Base-by-base conservation (phyloP, 2,888 invertebrate genomes). In the Cacoxenus indagator region DNA sequence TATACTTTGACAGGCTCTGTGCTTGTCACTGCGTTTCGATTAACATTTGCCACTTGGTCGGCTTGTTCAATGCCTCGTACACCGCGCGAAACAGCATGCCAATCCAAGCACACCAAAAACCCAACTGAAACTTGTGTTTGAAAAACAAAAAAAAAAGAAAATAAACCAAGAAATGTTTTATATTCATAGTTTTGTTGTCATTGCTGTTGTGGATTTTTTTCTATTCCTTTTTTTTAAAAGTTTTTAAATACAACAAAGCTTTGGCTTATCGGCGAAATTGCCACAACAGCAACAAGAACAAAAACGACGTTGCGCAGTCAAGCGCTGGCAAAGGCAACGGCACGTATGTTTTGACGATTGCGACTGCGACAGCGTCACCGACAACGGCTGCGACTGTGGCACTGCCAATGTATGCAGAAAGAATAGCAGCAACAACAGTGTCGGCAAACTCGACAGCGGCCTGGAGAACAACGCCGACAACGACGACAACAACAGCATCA, bases 41-140 rank as follows among this genome's bases (percentile, higher is more conserved):
- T 43, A n/a, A 11, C 14, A 3, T 43, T 37, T 43, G 11, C 11
- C 45, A 43, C 45, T n/a, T n/a, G n/a, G n/a, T n/a, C 8, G 37
- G 8, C 14, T 8, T 4, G 2, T 11, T n/a, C 17, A 8, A 48
- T 29, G 48, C 19, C 45, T 29, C 29, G 29, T 64, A 46, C 17
- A 64, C 64, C 9, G n/a, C 9, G 14, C 24, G 5, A 37, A 37
- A 54, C 69, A 66, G 43, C 76, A 73, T 82, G 81, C 78, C 78
- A 77, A 73, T 77, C 75, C 76, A 73, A 78, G 75, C 78, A 75
- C 77, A 73, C 70, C 77, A 71, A 72, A 83, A 78, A 71, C 68
- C 75, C 69, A 78, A 83, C 83, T 83, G 76, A 76, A 76, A 73
- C 77, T 68, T 4, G 14, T 24, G 11, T 48, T 48, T 27, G 29